A percentile compares a stretch with the other conserved stretches of the same genome.
Conservation (phyloP, 2,113 vertebrate species). For the Dicentrarchus labrax region DNA sequence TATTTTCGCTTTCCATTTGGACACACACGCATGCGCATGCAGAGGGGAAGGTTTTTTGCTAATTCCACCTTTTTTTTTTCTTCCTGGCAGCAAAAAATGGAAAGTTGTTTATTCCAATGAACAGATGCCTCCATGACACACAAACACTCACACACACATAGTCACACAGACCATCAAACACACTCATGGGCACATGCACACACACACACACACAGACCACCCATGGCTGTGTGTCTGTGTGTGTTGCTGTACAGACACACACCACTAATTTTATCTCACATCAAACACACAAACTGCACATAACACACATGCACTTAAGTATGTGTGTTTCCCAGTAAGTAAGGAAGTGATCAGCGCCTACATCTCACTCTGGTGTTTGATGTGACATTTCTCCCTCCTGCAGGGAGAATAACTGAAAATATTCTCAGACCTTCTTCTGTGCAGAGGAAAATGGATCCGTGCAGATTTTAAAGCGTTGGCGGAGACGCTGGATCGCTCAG, state of each 20-base stretch:
- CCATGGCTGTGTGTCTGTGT: constrained; percentile 18
- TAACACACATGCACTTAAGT: background rate
- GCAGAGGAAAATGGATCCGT: constrained; percentile 3
- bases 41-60: background rate
- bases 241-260: background rate
- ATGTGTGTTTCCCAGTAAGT: constrained; percentile 11
- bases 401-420: constrained; percentile 3
- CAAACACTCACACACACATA: constrained; percentile 47
- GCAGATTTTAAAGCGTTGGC: background rate
- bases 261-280: constrained; percentile 16
- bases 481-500: constrained; percentile 25
- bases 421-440: constrained; percentile 6
- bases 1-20: constrained; percentile 27
- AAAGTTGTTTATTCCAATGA: constrained; percentile 72
- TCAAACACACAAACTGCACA: constrained; percentile 5
- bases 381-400: constrained; percentile 15
- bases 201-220: constrained; percentile 32
- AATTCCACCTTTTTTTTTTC: constrained; percentile 46
- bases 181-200: constrained; percentile 7
- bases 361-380: constrained; percentile 13
- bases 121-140: constrained; percentile 67
- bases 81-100: constrained; percentile 68
- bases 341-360: constrained; percentile 5
- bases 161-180: constrained; percentile 15
- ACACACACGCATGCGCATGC: constrained; percentile 28